These are phyloP conservation scores for Arremon aurantiirostris DNA, from an alignment of 2,797 vertebrate genomes.

Conservation along the genomic window DNA sequence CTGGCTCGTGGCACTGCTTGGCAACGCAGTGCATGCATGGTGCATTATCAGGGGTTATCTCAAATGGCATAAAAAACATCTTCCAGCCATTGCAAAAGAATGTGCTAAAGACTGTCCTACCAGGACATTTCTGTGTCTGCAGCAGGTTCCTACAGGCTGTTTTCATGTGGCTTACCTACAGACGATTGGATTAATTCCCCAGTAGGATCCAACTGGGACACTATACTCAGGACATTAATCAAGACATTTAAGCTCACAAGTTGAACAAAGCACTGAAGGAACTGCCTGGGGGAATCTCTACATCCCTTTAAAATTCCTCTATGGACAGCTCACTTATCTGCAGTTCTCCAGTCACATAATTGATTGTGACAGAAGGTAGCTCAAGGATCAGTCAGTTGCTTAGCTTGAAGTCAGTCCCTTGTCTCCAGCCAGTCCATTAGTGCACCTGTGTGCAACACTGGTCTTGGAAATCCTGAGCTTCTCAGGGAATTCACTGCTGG, in stretches of 20 bases:
- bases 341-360: not conserved
- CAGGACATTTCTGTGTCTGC: not conserved
- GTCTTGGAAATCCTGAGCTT: not conserved
- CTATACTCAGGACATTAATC: not conserved
- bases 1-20: not conserved
- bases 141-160: not conserved
- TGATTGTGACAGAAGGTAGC: not conserved
- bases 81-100: not conserved
- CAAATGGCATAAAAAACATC: not conserved
- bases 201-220: not conserved
- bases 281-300: not conserved
- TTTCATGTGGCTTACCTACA: not conserved
- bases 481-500: not conserved
- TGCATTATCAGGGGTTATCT: not conserved
- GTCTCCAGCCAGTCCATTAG: not conserved
- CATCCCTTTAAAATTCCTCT: not conserved
- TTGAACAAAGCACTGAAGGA: not conserved
- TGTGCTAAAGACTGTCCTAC: accelerated
- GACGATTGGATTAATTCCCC: not conserved
- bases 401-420: not conserved
- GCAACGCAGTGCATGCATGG: not conserved
- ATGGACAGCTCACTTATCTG: not conserved
- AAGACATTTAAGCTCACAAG: constrained; percentile 2
- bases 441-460: not conserved
- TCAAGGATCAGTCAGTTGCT: not conserved